phyloP scores from a whole-genome alignment of 2,888 invertebrate species.

The Carpatolechia fugitivella region DNA sequence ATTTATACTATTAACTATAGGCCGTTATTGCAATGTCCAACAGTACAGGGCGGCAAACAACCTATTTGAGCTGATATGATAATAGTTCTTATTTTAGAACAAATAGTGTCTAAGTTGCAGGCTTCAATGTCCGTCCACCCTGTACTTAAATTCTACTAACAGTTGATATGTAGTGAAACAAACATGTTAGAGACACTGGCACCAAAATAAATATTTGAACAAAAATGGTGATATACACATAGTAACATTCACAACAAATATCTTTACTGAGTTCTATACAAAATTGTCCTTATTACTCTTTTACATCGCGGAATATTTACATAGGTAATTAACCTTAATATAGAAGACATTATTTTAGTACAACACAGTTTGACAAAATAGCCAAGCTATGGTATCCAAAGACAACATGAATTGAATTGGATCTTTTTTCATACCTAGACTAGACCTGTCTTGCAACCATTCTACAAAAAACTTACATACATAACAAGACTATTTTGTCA shows the following conservation, averaged over 20 bases:
- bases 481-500: no score
- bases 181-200: conserved; percentile 33
- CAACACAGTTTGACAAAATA: conserved; percentile 6
- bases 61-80: conserved; percentile 5
- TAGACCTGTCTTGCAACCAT: no score
- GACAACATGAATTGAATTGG: no score
- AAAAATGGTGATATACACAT: conserved; percentile 37
- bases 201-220: conserved; percentile 41
- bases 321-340: conserved; percentile 54
- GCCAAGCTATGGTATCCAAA: background rate
- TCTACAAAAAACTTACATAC: no score
- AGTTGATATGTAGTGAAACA: conserved; percentile 33
- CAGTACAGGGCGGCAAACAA: conserved; percentile 2
- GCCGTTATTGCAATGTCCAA: background rate
- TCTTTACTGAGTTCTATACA: conserved; percentile 57
- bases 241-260: conserved; percentile 58
- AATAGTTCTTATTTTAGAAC: background rate
- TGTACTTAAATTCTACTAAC: background rate
- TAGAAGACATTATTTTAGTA: conserved; percentile 37
- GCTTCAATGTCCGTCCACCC: background rate
- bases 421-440: no score
- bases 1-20: background rate
- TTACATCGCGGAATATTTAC: conserved; percentile 58
- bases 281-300: conserved; percentile 59
- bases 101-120: background rate